phyloP scores from a whole-genome alignment of 2,888 invertebrate species.

The Yponomeuta cagnagella region DNA sequence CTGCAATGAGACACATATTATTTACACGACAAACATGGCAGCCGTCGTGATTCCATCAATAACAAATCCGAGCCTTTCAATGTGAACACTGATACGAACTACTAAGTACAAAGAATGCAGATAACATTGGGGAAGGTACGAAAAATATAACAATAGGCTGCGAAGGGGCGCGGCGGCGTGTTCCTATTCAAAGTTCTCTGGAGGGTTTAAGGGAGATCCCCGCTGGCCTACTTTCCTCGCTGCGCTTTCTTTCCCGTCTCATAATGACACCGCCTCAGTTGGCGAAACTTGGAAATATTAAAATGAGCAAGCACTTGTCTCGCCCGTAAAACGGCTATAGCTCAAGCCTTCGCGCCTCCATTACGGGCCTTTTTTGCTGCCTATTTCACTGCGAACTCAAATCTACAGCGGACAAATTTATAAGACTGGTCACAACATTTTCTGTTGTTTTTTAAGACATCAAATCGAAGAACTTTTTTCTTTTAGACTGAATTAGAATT shows the following conservation, averaged over 20 bases:
- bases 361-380: constrained; percentile 24
- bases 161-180: constrained; percentile 21
- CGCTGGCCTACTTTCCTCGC: constrained; percentile 30
- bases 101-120: not conserved
- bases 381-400: constrained; percentile 2
- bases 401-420: not conserved
- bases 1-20: not conserved
- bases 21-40: not conserved
- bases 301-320: constrained; percentile 73
- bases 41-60: constrained; percentile 6
- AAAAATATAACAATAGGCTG: constrained; percentile 61
- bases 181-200: constrained; percentile 24
- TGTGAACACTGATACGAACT: not conserved
- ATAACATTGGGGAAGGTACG: constrained; percentile 29
- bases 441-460: not conserved
- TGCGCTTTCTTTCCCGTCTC: constrained; percentile 55
- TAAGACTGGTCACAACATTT: not conserved
- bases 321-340: constrained; percentile 59
- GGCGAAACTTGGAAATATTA: constrained; percentile 69
- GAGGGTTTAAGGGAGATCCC: constrained; percentile 52
- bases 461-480: not conserved
- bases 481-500: not conserved
- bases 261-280: constrained; percentile 56
- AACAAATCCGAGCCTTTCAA: constrained; percentile 6
- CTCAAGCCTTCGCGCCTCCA: constrained; percentile 57